Percentiles rank a stretch among this genome's conserved stretches.
phyloP scores from a whole-genome alignment of 2,888 invertebrate species.

The Acholoe squamosa region DNA sequence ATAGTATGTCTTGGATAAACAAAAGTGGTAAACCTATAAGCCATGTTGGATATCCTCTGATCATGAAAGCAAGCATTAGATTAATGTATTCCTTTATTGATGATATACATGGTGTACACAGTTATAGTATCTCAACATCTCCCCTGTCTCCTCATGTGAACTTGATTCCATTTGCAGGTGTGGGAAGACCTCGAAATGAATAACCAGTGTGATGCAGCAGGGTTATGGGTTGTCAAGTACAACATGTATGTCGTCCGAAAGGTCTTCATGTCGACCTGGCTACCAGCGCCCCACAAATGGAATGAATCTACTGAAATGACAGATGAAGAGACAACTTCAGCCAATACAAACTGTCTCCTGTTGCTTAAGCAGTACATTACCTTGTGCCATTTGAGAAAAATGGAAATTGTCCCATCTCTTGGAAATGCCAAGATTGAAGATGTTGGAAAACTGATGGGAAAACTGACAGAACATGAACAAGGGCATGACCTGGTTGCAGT shows the following conservation, averaged over 20 bases:
- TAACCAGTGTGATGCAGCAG: slow-evolving; percentile 59
- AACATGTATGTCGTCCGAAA: slow-evolving; percentile 58
- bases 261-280: slow-evolving; percentile 49
- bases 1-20: too few species aligned
- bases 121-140: too few species aligned
- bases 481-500: background rate
- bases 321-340: background rate
- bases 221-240: slow-evolving; percentile 64
- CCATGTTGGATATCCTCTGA: too few species aligned
- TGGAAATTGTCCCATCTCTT: background rate
- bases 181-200: slow-evolving; percentile 63
- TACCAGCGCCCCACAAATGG: slow-evolving; percentile 36
- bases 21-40: too few species aligned
- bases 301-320: background rate
- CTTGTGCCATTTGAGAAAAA: background rate
- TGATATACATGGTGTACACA: too few species aligned
- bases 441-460: background rate
- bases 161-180: background rate
- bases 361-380: background rate
- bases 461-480: background rate
- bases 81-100: too few species aligned
- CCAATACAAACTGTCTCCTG: background rate
- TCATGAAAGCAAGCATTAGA: too few species aligned
- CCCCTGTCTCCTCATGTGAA: too few species aligned
- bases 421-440: background rate